These are phyloP conservation scores for Epinephelus coioides DNA, from an alignment of 2,797 vertebrate genomes.

Conservation along the genomic window DNA sequence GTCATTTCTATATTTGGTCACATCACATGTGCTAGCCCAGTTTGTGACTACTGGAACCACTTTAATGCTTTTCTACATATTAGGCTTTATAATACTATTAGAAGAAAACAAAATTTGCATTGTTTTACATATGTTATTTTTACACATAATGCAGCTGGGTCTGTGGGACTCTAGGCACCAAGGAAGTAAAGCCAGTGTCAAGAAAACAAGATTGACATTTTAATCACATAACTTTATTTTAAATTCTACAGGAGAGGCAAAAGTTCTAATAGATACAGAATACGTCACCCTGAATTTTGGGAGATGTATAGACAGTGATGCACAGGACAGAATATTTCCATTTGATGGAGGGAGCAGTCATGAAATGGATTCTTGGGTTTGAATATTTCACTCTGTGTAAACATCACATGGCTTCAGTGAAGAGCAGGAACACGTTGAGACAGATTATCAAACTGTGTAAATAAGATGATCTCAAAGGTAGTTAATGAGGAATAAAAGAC, in stretches of 20 bases:
- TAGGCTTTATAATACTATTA: too few species aligned
- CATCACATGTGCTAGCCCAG: neutral
- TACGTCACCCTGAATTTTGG: constrained; percentile 1
- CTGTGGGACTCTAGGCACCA: too few species aligned
- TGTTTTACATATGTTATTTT: too few species aligned
- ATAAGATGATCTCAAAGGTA: neutral
- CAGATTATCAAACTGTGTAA: constrained; percentile 9
- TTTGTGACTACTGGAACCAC: neutral
- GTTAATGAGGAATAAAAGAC: constrained; percentile 2
- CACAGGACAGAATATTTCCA: constrained; percentile 10
- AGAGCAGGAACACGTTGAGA: constrained; percentile 22
- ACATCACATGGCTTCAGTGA: constrained; percentile 23
- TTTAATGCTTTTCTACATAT: neutral
- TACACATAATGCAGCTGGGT: too few species aligned
- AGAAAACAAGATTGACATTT: too few species aligned
- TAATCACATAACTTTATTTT: constrained; percentile 16
- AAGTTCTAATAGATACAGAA: constrained; percentile 11
- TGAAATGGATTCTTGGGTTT: constrained; percentile 1
- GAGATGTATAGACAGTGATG: constrained; percentile 31
- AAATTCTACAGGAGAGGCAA: neutral
- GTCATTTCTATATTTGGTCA: constrained; percentile 29
- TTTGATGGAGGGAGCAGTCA: constrained; percentile 20
- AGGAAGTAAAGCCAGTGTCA: too few species aligned
- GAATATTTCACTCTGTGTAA: constrained; percentile 23
- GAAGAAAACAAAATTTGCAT: too few species aligned